Conservation (phyloP, 2,797 vertebrate species). For the Poeciliopsis presidionis region DNA sequence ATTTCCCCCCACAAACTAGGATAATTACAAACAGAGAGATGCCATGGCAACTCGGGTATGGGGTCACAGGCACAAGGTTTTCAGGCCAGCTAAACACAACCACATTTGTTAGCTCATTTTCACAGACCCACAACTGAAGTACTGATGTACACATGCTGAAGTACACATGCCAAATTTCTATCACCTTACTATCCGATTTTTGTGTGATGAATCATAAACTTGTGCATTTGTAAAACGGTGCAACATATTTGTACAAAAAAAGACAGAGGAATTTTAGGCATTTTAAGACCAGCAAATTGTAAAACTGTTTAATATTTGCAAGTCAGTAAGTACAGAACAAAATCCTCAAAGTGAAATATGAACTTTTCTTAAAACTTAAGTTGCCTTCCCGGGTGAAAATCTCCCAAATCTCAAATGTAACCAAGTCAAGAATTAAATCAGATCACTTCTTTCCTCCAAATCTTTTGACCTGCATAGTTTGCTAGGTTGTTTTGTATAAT, state of each 20-base stretch:
- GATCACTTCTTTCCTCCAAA: constrained; percentile 30
- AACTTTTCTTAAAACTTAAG: constrained; percentile 36
- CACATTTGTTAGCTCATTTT: constrained; percentile 53
- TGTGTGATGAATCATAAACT: neutral
- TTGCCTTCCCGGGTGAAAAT: constrained; percentile 16
- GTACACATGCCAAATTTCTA: constrained; percentile 27
- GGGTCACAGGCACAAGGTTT: constrained; percentile 62
- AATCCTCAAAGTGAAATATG: constrained; percentile 20
- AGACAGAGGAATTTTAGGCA: neutral
- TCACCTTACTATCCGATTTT: neutral
- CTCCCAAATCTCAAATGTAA: constrained; percentile 36
- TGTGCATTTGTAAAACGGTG: neutral
- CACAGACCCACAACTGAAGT: constrained; percentile 13
- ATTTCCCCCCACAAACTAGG: constrained; percentile 69
- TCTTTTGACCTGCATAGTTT: constrained; percentile 68
- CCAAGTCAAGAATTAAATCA: constrained; percentile 44
- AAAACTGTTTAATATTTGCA: neutral
- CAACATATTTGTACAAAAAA: neutral
- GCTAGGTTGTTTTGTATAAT: constrained; percentile 83
- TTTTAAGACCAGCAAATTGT: neutral
- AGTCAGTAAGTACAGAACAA: neutral
- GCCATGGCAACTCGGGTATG: constrained; percentile 56
- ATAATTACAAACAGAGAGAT: constrained; percentile 72
- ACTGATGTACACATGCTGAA: constrained; percentile 4
- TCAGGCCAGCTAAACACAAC: constrained; percentile 44